phyloP scores from a whole-genome alignment of 2,113 vertebrate genomes.

The Danionella cerebrum region DNA sequence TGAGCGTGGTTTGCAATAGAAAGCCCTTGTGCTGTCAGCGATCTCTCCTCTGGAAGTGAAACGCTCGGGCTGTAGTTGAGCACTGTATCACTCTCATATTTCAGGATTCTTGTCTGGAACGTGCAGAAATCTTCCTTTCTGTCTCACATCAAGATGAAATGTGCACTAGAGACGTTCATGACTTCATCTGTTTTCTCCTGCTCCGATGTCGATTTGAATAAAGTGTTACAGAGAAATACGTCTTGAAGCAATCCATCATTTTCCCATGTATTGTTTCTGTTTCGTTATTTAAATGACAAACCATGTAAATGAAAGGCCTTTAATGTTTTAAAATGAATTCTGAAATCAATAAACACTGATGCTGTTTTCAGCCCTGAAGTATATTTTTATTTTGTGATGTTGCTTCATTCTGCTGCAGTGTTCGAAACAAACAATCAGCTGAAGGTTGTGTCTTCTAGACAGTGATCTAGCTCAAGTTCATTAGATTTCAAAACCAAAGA shows the following conservation, averaged over 20 bases:
- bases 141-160: not conserved
- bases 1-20: not conserved
- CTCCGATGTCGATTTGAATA: slow-evolving; percentile 58
- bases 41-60: not conserved
- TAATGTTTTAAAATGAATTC: too few species aligned
- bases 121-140: not conserved
- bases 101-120: slow-evolving; percentile 2
- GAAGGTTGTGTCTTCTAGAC: too few species aligned
- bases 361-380: too few species aligned
- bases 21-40: not conserved
- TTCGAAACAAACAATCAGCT: too few species aligned
- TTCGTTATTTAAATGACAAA: too few species aligned
- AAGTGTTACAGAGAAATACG: slow-evolving; percentile 72
- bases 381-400: too few species aligned
- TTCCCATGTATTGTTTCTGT: slow-evolving; percentile 29
- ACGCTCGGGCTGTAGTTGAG: not conserved
- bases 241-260: slow-evolving; percentile 36
- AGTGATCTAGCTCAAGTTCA: too few species aligned
- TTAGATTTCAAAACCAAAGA: too few species aligned
- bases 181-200: slow-evolving; percentile 73
- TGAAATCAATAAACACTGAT: too few species aligned
- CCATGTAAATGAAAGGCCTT: too few species aligned
- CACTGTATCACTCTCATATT: slow-evolving; percentile 1
- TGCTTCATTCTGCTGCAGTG: too few species aligned
- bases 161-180: slow-evolving; percentile 63